A percentile compares a stretch with the other conserved stretches of the same genome.
Conservation (phyloP, 2,888 invertebrate genomes). For the Archips xylosteana region DNA sequence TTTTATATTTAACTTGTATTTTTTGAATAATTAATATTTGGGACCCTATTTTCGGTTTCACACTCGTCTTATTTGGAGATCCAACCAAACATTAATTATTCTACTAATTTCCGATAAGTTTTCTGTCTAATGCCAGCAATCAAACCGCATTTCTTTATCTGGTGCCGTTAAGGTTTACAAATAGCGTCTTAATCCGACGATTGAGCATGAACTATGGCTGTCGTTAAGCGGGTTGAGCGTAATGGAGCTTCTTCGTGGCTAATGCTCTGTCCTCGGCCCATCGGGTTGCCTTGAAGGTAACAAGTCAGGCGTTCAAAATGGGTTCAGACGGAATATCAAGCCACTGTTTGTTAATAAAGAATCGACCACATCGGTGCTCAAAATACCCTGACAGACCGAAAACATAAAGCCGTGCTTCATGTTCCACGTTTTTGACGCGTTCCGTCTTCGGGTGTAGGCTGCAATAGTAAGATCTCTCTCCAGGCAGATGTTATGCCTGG, state of each 20-base stretch:
- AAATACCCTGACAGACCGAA: no score
- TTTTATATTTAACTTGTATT: no score
- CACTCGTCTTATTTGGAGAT: no score
- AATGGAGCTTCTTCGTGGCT: slow-evolving; percentile 76
- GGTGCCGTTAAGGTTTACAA: slow-evolving; percentile 55
- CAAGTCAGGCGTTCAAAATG: neutral
- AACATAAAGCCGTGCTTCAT: no score
- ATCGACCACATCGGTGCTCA: no score
- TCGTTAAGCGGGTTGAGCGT: slow-evolving; percentile 72
- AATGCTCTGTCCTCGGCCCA: slow-evolving; percentile 57
- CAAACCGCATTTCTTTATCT: slow-evolving; percentile 40
- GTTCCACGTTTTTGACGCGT: no score
- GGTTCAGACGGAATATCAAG: neutral
- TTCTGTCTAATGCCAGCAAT: slow-evolving; percentile 28
- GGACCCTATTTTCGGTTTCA: no score
- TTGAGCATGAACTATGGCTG: slow-evolving; percentile 77
- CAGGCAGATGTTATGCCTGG: no score
- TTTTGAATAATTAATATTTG: no score
- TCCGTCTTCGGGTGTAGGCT: no score
- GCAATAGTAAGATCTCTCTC: no score
- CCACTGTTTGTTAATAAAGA: neutral
- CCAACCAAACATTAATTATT: neutral
- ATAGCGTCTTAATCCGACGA: slow-evolving; percentile 75
- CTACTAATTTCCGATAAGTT: slow-evolving; percentile 23
- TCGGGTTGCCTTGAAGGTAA: slow-evolving; percentile 1